Base-by-base conservation (phyloP, 1,140 invertebrate genomes). In the Protaetia brevitarsis region DNA sequence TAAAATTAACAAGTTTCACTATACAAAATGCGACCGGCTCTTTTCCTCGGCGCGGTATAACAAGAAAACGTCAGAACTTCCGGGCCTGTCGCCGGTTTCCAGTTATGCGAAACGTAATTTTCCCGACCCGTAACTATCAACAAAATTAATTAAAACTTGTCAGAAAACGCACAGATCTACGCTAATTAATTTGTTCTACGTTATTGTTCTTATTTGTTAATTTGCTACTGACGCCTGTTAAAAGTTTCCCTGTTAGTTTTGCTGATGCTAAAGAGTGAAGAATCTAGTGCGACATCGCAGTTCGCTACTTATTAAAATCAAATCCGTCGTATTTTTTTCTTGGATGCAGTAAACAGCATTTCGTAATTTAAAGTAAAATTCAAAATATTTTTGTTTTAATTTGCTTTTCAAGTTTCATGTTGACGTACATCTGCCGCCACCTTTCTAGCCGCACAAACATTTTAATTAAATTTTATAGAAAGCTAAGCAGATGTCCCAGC, bases 1-100 rank as follows among this genome's bases (percentile, higher is more conserved):
- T 81, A 71, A 65, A 72, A 61, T 64, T 57, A 37, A 63, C 26
- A 57, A 63, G 23, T 21, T 19, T 27, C 26, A 21, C 11, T 30
- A 8, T 65, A 23, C 10, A 56, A 34, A 29, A 30, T 57, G 19
- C 30, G 21, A 27, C 51, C 2, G 26, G 34, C 7, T 45, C 45
- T 30, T 66, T 41, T 30, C 56, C 41, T 10, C 41, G 19, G 21
- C 21, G 16, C 13, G 26, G 2, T 23, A 51, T 23, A 26, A 23
- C 41, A 51, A 51, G 41, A 23, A 19, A 51, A 51, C 19, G 21
- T 19, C 41, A 51, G 5, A 51, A 51, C 41, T 51, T 51, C 7
- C 41, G 3, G 5, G 11, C 19, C 41, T 51, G 41, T 51, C 41
- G 19, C 41, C 19, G 26, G 41, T 51, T 51, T 51, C 10, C 41